Conservation (phyloP, 2,888 invertebrate genomes). For the Yponomeuta plumbellus region DNA sequence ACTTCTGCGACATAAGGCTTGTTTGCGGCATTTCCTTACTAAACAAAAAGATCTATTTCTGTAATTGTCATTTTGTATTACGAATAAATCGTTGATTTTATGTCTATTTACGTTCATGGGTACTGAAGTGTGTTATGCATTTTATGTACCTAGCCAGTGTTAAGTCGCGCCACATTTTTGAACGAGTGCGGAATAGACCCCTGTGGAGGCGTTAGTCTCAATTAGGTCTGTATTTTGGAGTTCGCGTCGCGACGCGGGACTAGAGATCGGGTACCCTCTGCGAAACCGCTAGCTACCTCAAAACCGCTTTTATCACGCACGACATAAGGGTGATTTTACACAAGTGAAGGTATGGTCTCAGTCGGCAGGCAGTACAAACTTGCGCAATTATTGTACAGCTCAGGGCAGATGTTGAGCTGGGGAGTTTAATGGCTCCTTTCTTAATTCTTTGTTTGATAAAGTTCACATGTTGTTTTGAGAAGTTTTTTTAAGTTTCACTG, state of each 20-base stretch:
- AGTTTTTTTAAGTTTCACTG: too few relatives aligned
- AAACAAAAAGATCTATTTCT: too few relatives aligned
- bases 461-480: neutral
- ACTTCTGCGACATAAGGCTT: too few relatives aligned
- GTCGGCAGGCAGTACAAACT: neutral
- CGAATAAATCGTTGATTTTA: too few relatives aligned
- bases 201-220: constrained; percentile 9
- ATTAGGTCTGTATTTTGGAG: constrained; percentile 12
- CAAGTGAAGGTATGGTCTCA: neutral
- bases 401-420: neutral
- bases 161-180: neutral
- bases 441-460: neutral
- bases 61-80: too few relatives aligned
- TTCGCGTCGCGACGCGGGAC: neutral
- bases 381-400: constrained; percentile 11
- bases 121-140: too few relatives aligned
- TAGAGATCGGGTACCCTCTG: neutral
- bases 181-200: neutral
- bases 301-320: neutral
- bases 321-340: neutral
- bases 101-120: too few relatives aligned
- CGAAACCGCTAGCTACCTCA: neutral
- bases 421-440: constrained; percentile 4
- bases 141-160: too few relatives aligned
- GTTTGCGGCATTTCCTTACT: too few relatives aligned